Evolutionary conservation across 2,113 vertebrate genomes (phyloP).

Genomic region (cat (Felis catus)): DNA sequence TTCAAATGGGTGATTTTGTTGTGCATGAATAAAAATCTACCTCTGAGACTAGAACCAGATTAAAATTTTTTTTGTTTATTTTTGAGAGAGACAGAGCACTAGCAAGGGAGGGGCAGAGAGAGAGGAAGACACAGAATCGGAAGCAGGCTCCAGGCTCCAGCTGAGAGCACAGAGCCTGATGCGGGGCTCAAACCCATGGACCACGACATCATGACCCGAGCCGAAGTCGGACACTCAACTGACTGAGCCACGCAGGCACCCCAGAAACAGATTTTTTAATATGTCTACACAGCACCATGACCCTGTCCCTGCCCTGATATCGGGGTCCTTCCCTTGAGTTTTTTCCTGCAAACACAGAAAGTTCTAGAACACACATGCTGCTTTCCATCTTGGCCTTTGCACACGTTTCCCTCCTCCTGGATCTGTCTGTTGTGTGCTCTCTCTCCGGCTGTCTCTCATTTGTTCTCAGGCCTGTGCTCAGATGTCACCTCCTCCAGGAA

Average conservation of each 20-base stretch:
- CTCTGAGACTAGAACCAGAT: background rate
- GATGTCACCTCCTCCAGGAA: background rate
- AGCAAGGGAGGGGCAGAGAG: too few species aligned
- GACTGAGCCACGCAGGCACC: too few species aligned
- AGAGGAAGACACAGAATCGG: too few species aligned
- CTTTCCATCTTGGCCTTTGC: too few species aligned
- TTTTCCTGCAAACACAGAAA: too few species aligned
- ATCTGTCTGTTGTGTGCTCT: rapidly evolving
- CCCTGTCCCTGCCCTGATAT: background rate
- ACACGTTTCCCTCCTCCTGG: background rate
- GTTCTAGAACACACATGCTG: rapidly evolving
- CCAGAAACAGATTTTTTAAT: background rate
- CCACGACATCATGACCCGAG: too few species aligned
- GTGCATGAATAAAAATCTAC: background rate
- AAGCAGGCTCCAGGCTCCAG: too few species aligned
- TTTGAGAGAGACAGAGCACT: too few species aligned
- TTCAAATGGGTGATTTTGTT: background rate
- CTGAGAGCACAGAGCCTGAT: too few species aligned
- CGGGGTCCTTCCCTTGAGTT: rapidly evolving
- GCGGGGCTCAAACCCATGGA: too few species aligned
- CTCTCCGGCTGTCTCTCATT: rapidly evolving
- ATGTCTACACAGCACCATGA: rapidly evolving
- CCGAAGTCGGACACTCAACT: too few species aligned
- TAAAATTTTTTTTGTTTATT: too few species aligned
- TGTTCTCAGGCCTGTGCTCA: background rate